Base-by-base conservation (phyloP, 1,140 invertebrate genomes). In the Calephelis nemesis region DNA sequence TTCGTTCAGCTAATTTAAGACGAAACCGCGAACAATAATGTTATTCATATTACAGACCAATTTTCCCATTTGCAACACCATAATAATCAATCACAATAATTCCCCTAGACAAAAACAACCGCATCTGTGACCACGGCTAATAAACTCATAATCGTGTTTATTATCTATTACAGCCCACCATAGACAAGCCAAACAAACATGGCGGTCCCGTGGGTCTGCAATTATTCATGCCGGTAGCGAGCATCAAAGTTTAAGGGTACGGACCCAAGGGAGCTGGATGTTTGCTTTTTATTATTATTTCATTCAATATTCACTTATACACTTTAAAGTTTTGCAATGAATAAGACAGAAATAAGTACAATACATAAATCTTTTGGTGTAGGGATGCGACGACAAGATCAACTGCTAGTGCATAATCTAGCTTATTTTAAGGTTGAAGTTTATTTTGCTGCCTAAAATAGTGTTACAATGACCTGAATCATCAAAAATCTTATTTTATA, bases 71-170 rank as follows among this genome's bases (percentile, higher is more conserved):
- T 39, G 11, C 54, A 60, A 40, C 19, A 10, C 19, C 54, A 40
- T 60, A 62, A 42, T 50, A 49, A 72, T 76, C 68, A 70, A 74
- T 76, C 74, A 76, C 72, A 65, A 62, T 67, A 42, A 71, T 19
- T 68, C 47, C 47, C 48, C 47, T 47, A 45, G 6, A 47, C 47
- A 68, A 68, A 68, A 68, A 48, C 19, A 68, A 52, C 60, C 74
- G 68, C 83, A 86, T 86, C 84, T 86, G 84, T 73, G 74, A 78
- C 72, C 71, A 60, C 71, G 30, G 72, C 82, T 86, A 86, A 86
- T 84, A 86, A 84, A 84, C 79, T 74, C 76, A 83, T 86, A 86
- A 86, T 84, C 79, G 73, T 78, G 79, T 84, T 84, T 83, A 84
- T 83, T 81, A 83, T 83, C 79, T 79, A 82, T 82, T 82, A 81